These are phyloP conservation scores for Pantherophis vulpinus DNA, from an alignment of 2,797 vertebrate genomes.

Conservation along the genomic window DNA sequence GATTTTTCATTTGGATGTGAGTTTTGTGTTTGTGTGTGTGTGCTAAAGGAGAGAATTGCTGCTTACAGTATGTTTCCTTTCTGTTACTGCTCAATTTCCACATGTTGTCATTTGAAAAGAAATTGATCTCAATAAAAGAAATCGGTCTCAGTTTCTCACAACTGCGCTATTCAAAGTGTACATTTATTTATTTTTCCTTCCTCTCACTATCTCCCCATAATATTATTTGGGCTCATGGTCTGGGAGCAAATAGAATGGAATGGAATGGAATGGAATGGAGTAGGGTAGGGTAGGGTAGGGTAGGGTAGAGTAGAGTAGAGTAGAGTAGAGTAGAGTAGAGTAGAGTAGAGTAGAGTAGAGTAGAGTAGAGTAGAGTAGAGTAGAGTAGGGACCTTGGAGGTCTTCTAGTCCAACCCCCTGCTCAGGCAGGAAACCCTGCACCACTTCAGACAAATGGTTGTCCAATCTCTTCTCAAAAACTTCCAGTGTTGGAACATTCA, in stretches of 20 bases:
- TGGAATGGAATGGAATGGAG: too few relatives aligned
- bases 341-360: too few relatives aligned
- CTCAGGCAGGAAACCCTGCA: too few relatives aligned
- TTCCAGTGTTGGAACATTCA: too few relatives aligned
- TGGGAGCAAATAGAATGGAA: background rate
- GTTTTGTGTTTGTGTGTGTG: background rate
- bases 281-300: too few relatives aligned
- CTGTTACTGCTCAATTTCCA: conserved; percentile 42
- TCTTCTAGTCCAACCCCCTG: too few relatives aligned
- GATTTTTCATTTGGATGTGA: background rate
- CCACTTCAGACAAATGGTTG: too few relatives aligned
- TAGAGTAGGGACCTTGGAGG: too few relatives aligned
- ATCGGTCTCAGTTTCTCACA: background rate
- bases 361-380: too few relatives aligned
- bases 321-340: too few relatives aligned
- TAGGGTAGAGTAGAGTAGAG: too few relatives aligned
- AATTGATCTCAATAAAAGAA: conserved; percentile 19
- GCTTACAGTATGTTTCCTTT: conserved; percentile 33
- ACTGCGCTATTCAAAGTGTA: background rate
- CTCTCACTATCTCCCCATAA: background rate
- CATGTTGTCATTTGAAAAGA: conserved; percentile 14
- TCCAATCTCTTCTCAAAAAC: too few relatives aligned
- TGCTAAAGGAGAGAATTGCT: conserved; percentile 15
- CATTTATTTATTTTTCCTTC: background rate
- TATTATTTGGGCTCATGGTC: background rate